Evolutionary conservation across 1,140 invertebrate genomes (phyloP), one percentile per base, ranked within the genome.

Genomic region (Leptopilina boulardi): DNA sequence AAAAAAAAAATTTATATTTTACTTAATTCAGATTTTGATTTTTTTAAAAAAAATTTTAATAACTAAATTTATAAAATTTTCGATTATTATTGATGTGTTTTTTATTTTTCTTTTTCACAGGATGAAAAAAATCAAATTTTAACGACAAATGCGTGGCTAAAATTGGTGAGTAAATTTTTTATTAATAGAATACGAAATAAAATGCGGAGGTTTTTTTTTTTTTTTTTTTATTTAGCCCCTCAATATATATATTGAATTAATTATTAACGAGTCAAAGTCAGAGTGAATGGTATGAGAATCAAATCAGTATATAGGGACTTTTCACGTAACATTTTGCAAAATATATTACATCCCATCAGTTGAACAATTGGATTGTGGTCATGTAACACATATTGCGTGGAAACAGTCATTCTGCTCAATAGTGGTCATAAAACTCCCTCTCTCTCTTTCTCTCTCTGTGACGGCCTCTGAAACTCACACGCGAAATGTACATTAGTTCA

Each of bases 71-170:
- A 18, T n/a, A 42, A 38, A 3, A 38, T 38, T 6, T 38, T 38
- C 34, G 5, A 38, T 38, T 38, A 38, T 38, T 38, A 38, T 38
- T 38, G 5, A 38, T 9, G 9, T 38, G 34, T 3, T 1, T 2
- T 15, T 15, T 15, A 10, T 15, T 38, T 76, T 75, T 78, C 86
- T 78, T 82, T 41, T 75, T 89, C 91, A 38, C 88, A 95, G 94
- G 95, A 96, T 88, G 95, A 96, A 89, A 95, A 95, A 88, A 95
- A 96, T 94, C 97, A 98, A 94, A 97, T 98, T 91, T 94, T 98
- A 89, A 97, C 97, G 87, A 98, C 97, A 91, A 98, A 98, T 93
- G 96, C 97, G 90, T 98, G 97, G 97, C 94, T 98, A 86, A 97
- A 98, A 93, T 94, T 98, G 96, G 97, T 98, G 95, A 97, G 97